phyloP scores from a whole-genome alignment of 2,113 vertebrate species.

The Rhizomys pruinosus region DNA sequence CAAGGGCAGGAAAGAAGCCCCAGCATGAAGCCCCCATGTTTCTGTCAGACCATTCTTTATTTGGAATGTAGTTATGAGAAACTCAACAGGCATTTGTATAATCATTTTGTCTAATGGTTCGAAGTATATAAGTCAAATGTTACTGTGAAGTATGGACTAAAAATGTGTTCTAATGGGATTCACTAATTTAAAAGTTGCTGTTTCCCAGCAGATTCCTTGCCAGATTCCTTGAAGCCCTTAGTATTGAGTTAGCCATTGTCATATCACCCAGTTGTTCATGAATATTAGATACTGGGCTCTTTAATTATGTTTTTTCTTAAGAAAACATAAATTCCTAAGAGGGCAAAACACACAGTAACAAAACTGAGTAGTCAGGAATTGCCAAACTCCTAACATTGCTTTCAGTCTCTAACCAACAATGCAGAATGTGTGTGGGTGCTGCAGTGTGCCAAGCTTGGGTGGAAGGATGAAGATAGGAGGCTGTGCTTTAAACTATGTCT shows the following conservation, averaged over 20 bases:
- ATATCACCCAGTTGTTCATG: slow-evolving; percentile 44
- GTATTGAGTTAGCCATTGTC: slow-evolving; percentile 51
- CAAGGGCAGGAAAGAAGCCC: background rate
- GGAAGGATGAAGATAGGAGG: slow-evolving; percentile 46
- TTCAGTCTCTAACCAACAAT: slow-evolving; percentile 66
- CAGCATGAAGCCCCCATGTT: background rate
- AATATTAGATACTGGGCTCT: slow-evolving; percentile 55
- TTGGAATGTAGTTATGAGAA: background rate
- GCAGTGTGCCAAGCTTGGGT: slow-evolving; percentile 45
- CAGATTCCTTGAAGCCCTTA: slow-evolving; percentile 54
- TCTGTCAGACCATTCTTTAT: background rate
- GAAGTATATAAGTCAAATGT: background rate
- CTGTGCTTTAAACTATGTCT: background rate
- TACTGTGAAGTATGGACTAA: slow-evolving; percentile 24
- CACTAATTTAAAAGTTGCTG: slow-evolving; percentile 42
- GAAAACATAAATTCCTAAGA: slow-evolving; percentile 80
- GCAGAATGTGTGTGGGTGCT: slow-evolving; percentile 70
- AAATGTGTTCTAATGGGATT: slow-evolving; percentile 23
- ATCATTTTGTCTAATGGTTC: slow-evolving; percentile 22
- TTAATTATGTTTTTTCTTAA: slow-evolving; percentile 75
- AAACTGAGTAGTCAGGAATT: slow-evolving; percentile 77
- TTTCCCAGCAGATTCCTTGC: slow-evolving; percentile 34
- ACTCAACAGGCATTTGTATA: background rate
- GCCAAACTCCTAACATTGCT: slow-evolving; percentile 79
- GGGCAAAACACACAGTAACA: slow-evolving; percentile 78